These are phyloP conservation scores for Cacatua alba DNA, from an alignment of 2,113 vertebrate species.

Conservation along the genomic window DNA sequence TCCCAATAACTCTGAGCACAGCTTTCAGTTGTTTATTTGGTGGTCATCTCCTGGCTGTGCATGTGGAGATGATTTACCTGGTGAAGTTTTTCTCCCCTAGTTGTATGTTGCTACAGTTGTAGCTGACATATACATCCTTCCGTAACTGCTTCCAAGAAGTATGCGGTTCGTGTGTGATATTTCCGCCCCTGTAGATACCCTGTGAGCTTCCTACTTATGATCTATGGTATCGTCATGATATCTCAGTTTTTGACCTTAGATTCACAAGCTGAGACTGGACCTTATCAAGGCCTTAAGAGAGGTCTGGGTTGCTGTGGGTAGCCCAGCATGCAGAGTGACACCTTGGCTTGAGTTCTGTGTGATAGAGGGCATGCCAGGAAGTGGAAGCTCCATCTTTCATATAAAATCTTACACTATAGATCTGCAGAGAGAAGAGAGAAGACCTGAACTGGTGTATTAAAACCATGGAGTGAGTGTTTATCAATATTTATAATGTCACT, in stretches of 20 bases:
- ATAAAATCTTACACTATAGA: background rate
- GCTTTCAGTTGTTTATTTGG: background rate
- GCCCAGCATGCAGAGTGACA: accelerated
- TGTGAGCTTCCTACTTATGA: background rate
- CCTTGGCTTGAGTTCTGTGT: background rate
- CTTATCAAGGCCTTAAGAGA: background rate
- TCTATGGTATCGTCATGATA: background rate
- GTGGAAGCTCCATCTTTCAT: background rate
- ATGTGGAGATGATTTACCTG: background rate
- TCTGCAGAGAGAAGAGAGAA: background rate
- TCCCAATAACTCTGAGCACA: background rate
- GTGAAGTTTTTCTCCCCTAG: background rate
- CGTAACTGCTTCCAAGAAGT: background rate
- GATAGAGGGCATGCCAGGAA: too few relatives aligned
- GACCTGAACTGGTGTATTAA: background rate
- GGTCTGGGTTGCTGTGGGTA: background rate
- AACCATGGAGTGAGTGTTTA: background rate
- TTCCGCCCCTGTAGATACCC: background rate
- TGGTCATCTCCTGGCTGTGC: background rate
- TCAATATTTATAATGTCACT: background rate
- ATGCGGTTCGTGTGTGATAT: background rate
- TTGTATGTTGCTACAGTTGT: background rate
- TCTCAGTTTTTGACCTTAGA: background rate
- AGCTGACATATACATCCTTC: background rate
- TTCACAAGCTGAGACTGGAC: background rate